Base-by-base conservation (phyloP, 2,797 vertebrate species). In the Arnoldichthys spilopterus region DNA sequence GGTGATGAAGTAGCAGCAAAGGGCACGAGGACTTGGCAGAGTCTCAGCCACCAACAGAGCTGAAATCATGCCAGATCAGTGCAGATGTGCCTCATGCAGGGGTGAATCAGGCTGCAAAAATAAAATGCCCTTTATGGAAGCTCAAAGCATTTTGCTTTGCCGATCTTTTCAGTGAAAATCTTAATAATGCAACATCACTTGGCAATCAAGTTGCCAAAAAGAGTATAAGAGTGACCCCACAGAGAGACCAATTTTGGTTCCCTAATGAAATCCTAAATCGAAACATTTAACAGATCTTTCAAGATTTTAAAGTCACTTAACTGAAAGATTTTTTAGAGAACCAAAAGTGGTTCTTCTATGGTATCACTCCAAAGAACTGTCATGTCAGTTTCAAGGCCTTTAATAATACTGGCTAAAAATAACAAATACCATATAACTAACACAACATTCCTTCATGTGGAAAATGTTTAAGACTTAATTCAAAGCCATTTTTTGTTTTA, bases 11-110 rank as follows among this genome's bases (percentile, higher is more conserved):
- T 61, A 72, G 73, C 66, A 76, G 53, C 45, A 40, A 45, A 66
- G 47, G 43, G 67, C 61, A 82, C 49, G 69, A 54, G 74, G 58
- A 77, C 69, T 83, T 86, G 81, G 79, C 71, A 78, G 62, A 74
- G 45, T 72, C 63, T 85, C 77, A 37, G 74, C 59, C 67, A 77
- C 51, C 74, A 71, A 62, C 78, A 34, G 74, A 82, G 73, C 68
- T 76, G 73, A 24, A 59, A 70, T 70, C 37, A 54, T 43, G 68
- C 62, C 71, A 82, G 77, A 79, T 72, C 68, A 79, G 61, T 64
- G 54, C 37, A 67, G 58, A 81, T 59, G 40, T 54, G 34, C 28
- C 45, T 63, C 34, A 30, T 67, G 54, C 61, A 56, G 75, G n/a
- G 24, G 16, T 74, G 22, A 77, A 49, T 72, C 66, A 74, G 61